Percentiles rank a stretch among this genome's conserved stretches.
phyloP scores from a whole-genome alignment of 2,797 vertebrate genomes.

The Eospalax fontanierii region DNA sequence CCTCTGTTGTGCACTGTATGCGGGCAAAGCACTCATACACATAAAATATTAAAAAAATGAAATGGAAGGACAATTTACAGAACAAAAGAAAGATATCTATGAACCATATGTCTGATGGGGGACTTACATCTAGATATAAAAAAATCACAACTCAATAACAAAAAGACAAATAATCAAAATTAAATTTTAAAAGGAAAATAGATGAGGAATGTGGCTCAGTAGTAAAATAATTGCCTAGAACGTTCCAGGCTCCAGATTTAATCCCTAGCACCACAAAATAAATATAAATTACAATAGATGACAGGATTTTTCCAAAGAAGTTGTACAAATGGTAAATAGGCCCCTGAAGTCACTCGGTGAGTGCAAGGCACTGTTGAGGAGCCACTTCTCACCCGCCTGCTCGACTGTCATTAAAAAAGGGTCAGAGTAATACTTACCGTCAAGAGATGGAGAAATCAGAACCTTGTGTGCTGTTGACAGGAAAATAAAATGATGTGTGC shows the following conservation, averaged over 20 bases:
- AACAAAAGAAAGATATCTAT: neutral
- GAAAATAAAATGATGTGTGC: neutral
- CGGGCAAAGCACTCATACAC: no score
- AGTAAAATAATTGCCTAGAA: neutral
- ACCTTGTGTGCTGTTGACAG: neutral
- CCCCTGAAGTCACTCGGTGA: neutral
- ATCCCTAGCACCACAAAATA: neutral
- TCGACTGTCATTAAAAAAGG: neutral
- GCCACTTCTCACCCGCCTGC: neutral
- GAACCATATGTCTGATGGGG: neutral
- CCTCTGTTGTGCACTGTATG: no score
- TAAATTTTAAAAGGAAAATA: neutral
- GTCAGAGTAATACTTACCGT: neutral
- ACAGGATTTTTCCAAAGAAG: constrained; percentile 50
- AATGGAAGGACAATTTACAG: neutral
- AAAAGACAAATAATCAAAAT: constrained; percentile 25
- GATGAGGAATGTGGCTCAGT: no score
- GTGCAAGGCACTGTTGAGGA: constrained; percentile 9
- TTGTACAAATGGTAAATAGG: neutral
- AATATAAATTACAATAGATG: neutral
- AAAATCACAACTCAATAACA: constrained; percentile 27
- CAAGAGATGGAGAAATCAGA: neutral
- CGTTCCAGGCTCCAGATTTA: neutral
- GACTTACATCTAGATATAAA: constrained; percentile 9
- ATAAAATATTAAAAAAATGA: neutral